Conservation (phyloP, 2,888 invertebrate genomes). For the Pandemis heparana region DNA sequence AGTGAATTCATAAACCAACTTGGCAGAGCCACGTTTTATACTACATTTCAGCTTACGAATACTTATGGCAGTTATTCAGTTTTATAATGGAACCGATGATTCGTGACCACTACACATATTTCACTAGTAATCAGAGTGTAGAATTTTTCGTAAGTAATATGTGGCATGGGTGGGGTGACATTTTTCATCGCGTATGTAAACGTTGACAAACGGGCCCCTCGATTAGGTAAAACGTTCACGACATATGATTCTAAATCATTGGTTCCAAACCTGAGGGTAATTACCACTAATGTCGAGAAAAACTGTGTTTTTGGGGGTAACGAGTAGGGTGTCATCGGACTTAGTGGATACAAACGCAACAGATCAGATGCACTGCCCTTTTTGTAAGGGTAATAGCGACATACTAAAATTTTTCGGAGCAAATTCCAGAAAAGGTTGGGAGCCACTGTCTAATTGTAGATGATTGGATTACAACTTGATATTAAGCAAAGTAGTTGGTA, state of each 20-base stretch:
- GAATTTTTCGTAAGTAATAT: slow-evolving; percentile 12
- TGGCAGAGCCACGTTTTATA: slow-evolving; percentile 45
- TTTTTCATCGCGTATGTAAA: slow-evolving; percentile 29
- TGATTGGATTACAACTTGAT: too few relatives aligned
- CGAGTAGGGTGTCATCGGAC: too few relatives aligned
- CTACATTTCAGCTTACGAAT: slow-evolving; percentile 39
- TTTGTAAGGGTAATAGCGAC: too few relatives aligned
- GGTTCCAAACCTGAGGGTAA: too few relatives aligned
- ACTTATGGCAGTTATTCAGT: slow-evolving; percentile 17
- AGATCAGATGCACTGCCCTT: too few relatives aligned
- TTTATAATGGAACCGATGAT: slow-evolving; percentile 46
- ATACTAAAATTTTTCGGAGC: too few relatives aligned
- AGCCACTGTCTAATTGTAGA: too few relatives aligned
- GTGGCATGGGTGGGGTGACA: slow-evolving; percentile 18
- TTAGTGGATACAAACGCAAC: too few relatives aligned
- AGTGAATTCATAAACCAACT: slow-evolving; percentile 57
- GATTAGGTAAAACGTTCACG: slow-evolving; percentile 21
- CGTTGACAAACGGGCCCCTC: slow-evolving; percentile 26
- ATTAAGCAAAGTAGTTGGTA: too few relatives aligned
- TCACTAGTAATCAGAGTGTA: slow-evolving; percentile 43
- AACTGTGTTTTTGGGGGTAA: too few relatives aligned
- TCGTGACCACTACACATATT: slow-evolving; percentile 49
- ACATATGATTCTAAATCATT: background rate
- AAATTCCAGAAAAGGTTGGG: too few relatives aligned
- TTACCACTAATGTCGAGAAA: too few relatives aligned